Evolutionary conservation across 2,113 vertebrate genomes (phyloP).

Genomic region (Sisor rabdophorus): DNA sequence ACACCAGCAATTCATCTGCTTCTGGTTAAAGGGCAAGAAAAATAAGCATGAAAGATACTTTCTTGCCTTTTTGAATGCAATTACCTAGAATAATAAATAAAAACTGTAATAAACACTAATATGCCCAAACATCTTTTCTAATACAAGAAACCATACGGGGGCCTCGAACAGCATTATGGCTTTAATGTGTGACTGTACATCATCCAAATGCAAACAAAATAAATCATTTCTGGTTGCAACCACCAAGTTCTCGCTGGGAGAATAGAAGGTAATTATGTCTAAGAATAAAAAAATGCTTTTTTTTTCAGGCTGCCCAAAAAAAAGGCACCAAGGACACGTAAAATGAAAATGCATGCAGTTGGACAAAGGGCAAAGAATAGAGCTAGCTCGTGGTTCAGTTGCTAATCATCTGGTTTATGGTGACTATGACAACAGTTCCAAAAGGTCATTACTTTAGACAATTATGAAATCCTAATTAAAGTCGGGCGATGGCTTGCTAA

Average conservation of each 20-base stretch:
- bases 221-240: conserved; percentile 26
- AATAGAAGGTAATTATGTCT: conserved; percentile 38
- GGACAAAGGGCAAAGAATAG: conserved; percentile 40
- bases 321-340: conserved; percentile 40
- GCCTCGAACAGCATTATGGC: background rate
- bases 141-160: background rate
- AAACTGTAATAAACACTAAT: conserved; percentile 5
- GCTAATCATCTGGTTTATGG: conserved; percentile 35
- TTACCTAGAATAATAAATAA: conserved; percentile 11
- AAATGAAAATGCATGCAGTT: conserved; percentile 48
- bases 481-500: conserved; percentile 11
- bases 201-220: background rate
- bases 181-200: background rate
- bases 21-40: conserved; percentile 30
- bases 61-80: background rate
- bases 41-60: background rate
- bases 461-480: conserved; percentile 27
- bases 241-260: background rate
- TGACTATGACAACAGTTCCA: conserved; percentile 43
- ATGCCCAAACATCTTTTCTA: background rate
- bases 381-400: conserved; percentile 42
- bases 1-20: conserved; percentile 32
- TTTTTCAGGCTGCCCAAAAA: conserved; percentile 37
- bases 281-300: conserved; percentile 42
- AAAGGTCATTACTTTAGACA: conserved; percentile 21